Evolutionary conservation across 2,113 vertebrate genomes (phyloP).

Genomic region (Podiceps cristatus): DNA sequence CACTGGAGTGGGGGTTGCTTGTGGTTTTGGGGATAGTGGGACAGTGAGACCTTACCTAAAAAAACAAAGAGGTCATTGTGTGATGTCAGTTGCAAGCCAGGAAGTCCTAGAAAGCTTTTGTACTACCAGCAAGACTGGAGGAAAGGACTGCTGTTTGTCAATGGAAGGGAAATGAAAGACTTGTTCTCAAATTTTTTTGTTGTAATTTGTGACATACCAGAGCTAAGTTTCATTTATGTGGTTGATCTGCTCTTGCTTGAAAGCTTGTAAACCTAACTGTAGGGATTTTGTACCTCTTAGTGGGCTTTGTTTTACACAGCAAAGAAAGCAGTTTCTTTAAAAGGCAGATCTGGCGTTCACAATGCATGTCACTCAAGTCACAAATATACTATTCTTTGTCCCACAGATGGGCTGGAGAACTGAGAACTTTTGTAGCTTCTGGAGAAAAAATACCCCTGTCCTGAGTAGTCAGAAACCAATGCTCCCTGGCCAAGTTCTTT

Average conservation of each 20-base stretch:
- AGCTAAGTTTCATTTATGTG: background rate
- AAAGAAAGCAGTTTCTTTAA: background rate
- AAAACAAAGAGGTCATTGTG: background rate
- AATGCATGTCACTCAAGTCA: background rate
- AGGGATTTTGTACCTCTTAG: background rate
- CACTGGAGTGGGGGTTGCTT: background rate
- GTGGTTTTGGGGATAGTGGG: background rate
- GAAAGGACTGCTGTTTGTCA: background rate
- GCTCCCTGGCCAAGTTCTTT: background rate
- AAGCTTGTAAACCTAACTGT: background rate
- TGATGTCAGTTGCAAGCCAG: background rate
- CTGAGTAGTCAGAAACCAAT: background rate
- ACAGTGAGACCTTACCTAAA: background rate
- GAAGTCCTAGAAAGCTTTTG: background rate
- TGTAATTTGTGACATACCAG: background rate
- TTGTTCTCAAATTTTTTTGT: background rate
- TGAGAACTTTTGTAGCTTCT: background rate
- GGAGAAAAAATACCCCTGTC: background rate
- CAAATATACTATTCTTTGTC: background rate
- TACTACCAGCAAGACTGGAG: background rate
- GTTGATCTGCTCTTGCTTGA: background rate
- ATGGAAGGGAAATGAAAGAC: background rate
- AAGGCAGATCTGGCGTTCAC: background rate
- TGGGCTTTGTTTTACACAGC: background rate
- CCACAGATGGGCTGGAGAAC: background rate